Base-by-base conservation (phyloP, 2,888 invertebrate genomes). In the Metacarcinus magister region DNA sequence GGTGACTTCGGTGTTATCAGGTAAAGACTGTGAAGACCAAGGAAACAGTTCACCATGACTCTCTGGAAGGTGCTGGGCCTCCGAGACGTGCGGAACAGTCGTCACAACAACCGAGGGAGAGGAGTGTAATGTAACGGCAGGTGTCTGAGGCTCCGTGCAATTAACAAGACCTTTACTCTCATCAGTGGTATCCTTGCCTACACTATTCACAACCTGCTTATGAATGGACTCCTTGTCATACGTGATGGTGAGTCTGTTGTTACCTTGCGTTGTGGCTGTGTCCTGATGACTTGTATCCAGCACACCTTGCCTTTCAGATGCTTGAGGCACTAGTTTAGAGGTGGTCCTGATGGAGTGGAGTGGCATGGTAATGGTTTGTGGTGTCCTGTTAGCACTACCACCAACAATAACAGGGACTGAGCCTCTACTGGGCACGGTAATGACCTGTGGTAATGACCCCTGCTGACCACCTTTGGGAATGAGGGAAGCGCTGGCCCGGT, bases 191-290 rank as follows among this genome's bases (percentile, higher is more conserved):
- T 93, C 93, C 48, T 93, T 96, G 19, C 95, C 54, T n/a, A 93
- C 95, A 95, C 95, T 95, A 67, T 90, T 96, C 93, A 96, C 95
- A 96, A 96, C 96, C 96, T 96, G 96, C 13, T 96, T 92, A 89
- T 96, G 46, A 28, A 95, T 67, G 19, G 93, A 23, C 89, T 43
- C 44, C 48, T 67, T 94, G 44, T 94, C 60, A 94, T 43, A 16
- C 13, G 23, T 87, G 54, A 39, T 43, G n/a, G 82, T 48, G 39
- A 44, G 43, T 93, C 87, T 28, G 39, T 16, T 48, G 32, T 44
- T 82, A 43, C 16, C 23, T 91, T n/a, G 91, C 1, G 39, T 54
- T 10, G 89, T 16, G 89, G 44, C 67, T 46, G 75, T 32, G 16
- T 87, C 87, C 39, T 87, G 87, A 39, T 39, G 87, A 87, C 39